These are phyloP conservation scores for Lobophora halterata DNA, from an alignment of 2,888 invertebrate genomes.

Conservation along the genomic window DNA sequence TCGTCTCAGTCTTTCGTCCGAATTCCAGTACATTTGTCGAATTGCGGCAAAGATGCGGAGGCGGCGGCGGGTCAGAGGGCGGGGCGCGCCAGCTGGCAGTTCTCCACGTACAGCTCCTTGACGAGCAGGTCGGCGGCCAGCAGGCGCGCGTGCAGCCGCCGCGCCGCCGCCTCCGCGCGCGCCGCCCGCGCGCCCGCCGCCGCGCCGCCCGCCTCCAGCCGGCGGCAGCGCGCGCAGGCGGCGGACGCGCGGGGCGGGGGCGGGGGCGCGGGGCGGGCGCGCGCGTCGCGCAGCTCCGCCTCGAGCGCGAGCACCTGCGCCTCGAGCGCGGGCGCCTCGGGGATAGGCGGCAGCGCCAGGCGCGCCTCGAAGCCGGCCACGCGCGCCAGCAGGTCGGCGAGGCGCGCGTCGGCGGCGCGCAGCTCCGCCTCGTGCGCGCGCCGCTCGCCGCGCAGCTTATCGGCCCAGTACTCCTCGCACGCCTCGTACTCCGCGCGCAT, in stretches of 20 bases:
- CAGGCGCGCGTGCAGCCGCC: constrained; percentile 81
- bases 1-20: no score
- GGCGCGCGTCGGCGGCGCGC: constrained; percentile 87
- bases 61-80: constrained; percentile 41
- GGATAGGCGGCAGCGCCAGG: constrained; percentile 82
- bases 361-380: constrained; percentile 91
- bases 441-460: constrained; percentile 89
- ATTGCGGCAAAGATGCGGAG: no score
- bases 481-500: constrained; percentile 89
- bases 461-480: constrained; percentile 93
- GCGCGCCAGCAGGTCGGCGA: constrained; percentile 86
- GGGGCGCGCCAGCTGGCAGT: constrained; percentile 83
- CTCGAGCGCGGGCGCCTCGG: constrained; percentile 76
- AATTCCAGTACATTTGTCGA: no score
- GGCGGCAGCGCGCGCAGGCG: constrained; percentile 71
- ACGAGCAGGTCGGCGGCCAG: constrained; percentile 87
- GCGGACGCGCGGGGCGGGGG: constrained; percentile 86
- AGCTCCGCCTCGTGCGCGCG: constrained; percentile 88
- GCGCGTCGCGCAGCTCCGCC: constrained; percentile 53
- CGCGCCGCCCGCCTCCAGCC: constrained; percentile 49
- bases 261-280: constrained; percentile 74
- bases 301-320: constrained; percentile 71
- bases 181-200: constrained; percentile 79
- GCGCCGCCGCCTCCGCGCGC: constrained; percentile 62
- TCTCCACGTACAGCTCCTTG: constrained; percentile 92